Conservation (phyloP, 2,797 vertebrate genomes). For the Aselliscus stoliczkanus region DNA sequence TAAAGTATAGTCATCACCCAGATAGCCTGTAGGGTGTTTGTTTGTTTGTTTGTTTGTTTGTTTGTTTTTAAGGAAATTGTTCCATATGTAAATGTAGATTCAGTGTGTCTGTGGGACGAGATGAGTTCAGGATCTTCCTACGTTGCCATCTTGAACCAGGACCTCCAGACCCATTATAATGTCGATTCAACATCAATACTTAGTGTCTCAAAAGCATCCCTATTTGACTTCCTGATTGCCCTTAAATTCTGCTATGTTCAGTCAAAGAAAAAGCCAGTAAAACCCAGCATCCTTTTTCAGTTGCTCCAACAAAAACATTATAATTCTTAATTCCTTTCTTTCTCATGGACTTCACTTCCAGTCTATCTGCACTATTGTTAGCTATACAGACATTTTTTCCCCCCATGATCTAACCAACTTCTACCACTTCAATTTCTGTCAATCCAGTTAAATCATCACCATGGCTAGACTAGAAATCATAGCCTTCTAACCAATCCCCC, state of each 20-base stretch:
- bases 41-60: too few species aligned
- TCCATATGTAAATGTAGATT: neutral
- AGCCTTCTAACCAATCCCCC: neutral
- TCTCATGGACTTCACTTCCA: neutral
- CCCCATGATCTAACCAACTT: neutral
- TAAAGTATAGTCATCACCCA: neutral
- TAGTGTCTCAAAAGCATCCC: neutral
- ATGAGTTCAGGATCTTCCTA: neutral
- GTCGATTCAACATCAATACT: neutral
- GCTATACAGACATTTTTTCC: neutral
- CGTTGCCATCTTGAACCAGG: neutral
- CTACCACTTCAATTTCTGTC: neutral
- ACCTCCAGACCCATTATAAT: neutral
- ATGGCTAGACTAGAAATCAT: neutral
- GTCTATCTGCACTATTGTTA: neutral
- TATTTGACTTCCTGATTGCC: neutral
- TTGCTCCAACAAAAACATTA: neutral
- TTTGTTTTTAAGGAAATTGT: neutral
- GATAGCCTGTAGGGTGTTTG: neutral
- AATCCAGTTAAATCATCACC: neutral
- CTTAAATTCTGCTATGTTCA: neutral
- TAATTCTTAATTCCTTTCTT: neutral
- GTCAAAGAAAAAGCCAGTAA: neutral
- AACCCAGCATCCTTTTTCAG: neutral
- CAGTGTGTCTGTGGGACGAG: neutral